Evolutionary conservation across 2,113 vertebrate genomes (phyloP).

Genomic region (Oostethus manadensis): DNA sequence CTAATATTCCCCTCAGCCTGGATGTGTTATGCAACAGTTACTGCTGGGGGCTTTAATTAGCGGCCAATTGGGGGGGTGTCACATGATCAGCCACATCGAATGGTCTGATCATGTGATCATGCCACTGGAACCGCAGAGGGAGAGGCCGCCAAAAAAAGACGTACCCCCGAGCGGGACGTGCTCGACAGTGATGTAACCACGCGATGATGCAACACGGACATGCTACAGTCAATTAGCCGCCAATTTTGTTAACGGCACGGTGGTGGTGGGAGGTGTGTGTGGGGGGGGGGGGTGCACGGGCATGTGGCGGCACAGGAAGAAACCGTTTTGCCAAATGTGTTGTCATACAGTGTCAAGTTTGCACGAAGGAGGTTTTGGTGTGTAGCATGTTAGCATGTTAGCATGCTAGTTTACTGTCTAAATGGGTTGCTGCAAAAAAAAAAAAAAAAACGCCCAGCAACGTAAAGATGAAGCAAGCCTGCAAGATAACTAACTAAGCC

Average conservation of each 20-base stretch:
- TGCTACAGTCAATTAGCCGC: constrained; percentile 62
- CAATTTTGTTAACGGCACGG: constrained; percentile 60
- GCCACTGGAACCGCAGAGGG: constrained; percentile 33
- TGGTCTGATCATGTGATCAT: constrained; percentile 17
- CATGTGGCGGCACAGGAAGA: neutral
- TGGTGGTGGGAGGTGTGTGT: neutral
- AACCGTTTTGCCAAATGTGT: too few species aligned
- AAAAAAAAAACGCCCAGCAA: too few species aligned
- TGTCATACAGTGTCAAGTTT: too few species aligned
- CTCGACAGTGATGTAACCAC: constrained; percentile 3
- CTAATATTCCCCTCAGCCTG: constrained; percentile 48
- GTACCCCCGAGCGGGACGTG: neutral
- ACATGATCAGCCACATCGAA: constrained; percentile 48
- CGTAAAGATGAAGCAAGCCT: too few species aligned
- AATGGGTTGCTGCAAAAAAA: too few species aligned
- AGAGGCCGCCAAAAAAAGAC: constrained; percentile 29
- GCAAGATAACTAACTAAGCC: too few species aligned
- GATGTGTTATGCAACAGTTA: constrained; percentile 39
- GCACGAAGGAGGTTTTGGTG: too few species aligned
- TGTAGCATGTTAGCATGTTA: too few species aligned
- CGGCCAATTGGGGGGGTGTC: constrained; percentile 17
- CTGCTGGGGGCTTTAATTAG: constrained; percentile 3
- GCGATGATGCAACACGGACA: constrained; percentile 28
- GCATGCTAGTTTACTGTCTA: too few species aligned
- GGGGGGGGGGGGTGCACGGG: neutral